These are phyloP conservation scores for Cecidostiba fungosa DNA, from an alignment of 2,888 invertebrate genomes.

Conservation along the genomic window DNA sequence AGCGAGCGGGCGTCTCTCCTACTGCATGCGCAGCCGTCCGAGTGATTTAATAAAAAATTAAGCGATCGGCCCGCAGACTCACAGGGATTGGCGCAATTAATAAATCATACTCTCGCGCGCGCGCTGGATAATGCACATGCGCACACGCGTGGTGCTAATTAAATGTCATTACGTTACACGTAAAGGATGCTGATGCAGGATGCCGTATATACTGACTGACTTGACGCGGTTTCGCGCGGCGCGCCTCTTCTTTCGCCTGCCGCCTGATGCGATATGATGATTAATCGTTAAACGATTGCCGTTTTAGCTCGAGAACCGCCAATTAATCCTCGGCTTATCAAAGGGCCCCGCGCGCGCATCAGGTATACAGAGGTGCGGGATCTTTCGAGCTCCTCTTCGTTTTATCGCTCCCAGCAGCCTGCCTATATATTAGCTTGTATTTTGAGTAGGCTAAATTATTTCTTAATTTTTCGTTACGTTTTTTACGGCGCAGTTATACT, in stretches of 20 bases:
- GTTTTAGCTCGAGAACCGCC: conserved; percentile 57
- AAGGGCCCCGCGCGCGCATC: too few species aligned
- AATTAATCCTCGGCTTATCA: conserved; percentile 64
- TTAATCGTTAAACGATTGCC: conserved; percentile 62
- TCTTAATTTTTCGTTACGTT: conserved; percentile 49
- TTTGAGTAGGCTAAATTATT: conserved; percentile 56
- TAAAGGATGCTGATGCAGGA: too few species aligned
- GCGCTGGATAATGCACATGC: conserved; percentile 42
- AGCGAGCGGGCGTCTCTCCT: background rate
- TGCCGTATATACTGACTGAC: too few species aligned
- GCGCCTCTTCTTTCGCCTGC: too few species aligned
- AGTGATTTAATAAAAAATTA: conserved; percentile 61
- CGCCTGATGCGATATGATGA: conserved; percentile 48
- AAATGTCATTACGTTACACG: conserved; percentile 64
- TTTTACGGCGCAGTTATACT: too few species aligned
- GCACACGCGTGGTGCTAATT: conserved; percentile 62
- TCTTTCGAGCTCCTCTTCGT: too few species aligned
- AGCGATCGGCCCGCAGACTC: conserved; percentile 25
- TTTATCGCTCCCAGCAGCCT: too few species aligned
- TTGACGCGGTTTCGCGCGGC: too few species aligned
- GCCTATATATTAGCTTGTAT: too few species aligned
- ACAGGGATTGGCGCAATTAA: conserved; percentile 44
- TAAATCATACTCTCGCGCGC: conserved; percentile 55
- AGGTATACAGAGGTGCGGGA: too few species aligned
- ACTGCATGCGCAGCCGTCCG: background rate